Conservation (phyloP, 2,113 vertebrate genomes). For the Mustela nigripes region DNA sequence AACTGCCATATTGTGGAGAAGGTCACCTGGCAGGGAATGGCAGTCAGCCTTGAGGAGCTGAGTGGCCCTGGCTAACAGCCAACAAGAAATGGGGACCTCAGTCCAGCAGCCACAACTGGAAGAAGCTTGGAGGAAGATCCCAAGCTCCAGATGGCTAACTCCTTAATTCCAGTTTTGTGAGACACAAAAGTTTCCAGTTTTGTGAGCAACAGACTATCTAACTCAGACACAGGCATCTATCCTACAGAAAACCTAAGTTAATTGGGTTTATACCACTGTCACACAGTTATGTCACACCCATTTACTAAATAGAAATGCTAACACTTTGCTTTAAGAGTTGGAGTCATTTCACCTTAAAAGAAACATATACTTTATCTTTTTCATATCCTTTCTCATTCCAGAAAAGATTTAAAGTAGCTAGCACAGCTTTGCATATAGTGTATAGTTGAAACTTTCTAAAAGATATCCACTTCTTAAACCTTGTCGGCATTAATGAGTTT, state of each 20-base stretch:
- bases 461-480: conserved; percentile 5
- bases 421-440: background rate
- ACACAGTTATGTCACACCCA: background rate
- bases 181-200: background rate
- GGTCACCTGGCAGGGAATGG: background rate
- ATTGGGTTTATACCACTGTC: background rate
- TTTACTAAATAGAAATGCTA: conserved; percentile 49
- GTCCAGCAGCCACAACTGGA: background rate
- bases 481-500: conserved; percentile 58
- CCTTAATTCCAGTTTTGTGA: background rate
- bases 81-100: background rate
- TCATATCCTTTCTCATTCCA: conserved; percentile 1
- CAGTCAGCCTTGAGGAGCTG: background rate
- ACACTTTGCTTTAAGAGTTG: conserved; percentile 34
- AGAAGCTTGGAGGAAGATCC: background rate
- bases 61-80: background rate
- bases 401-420: conserved; percentile 42
- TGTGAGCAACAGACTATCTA: background rate
- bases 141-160: background rate
- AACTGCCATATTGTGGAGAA: background rate
- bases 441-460: conserved; percentile 31
- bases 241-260: background rate
- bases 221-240: background rate
- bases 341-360: conserved; percentile 41
- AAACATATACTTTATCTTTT: background rate